Evolutionary conservation across 1,140 invertebrate genomes (phyloP).

Genomic region (Drosophila yakuba): DNA sequence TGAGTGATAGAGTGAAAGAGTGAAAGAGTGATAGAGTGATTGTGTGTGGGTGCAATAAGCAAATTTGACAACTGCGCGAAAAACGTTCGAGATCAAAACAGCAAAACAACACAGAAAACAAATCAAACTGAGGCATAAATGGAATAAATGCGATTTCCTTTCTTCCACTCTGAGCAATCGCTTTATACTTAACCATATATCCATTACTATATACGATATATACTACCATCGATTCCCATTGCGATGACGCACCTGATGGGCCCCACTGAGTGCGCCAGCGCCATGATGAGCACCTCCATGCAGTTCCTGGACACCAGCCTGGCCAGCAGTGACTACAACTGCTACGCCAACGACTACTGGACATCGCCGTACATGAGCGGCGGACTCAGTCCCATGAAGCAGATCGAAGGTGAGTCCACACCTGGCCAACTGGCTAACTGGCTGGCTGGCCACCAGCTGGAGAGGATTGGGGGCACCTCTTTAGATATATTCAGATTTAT

Average conservation of each 20-base stretch:
- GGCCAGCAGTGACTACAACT: slow-evolving; percentile 65
- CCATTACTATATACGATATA: neutral
- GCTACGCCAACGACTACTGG: slow-evolving; percentile 79
- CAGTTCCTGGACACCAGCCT: slow-evolving; percentile 77
- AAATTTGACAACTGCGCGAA: slow-evolving; percentile 81
- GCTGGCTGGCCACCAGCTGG: neutral
- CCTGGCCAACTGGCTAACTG: too few relatives aligned
- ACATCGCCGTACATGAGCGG: slow-evolving; percentile 65
- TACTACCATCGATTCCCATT: neutral
- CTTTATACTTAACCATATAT: neutral
- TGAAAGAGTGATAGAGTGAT: slow-evolving; percentile 4
- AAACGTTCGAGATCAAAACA: slow-evolving; percentile 73
- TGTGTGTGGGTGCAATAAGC: slow-evolving; percentile 60
- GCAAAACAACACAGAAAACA: slow-evolving; percentile 59
- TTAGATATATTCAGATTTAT: too few relatives aligned
- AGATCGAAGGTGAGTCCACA: slow-evolving; percentile 76
- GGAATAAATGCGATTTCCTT: slow-evolving; percentile 42
- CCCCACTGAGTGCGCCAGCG: slow-evolving; percentile 75
- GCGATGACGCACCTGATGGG: slow-evolving; percentile 78
- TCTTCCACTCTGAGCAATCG: slow-evolving; percentile 26
- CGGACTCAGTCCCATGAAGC: slow-evolving; percentile 82
- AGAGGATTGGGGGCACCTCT: neutral
- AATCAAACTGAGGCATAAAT: slow-evolving; percentile 32
- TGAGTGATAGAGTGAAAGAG: slow-evolving; percentile 1
- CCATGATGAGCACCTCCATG: slow-evolving; percentile 74